phyloP scores from a whole-genome alignment of 2,888 invertebrate species.

The Aphodius granarius region DNA sequence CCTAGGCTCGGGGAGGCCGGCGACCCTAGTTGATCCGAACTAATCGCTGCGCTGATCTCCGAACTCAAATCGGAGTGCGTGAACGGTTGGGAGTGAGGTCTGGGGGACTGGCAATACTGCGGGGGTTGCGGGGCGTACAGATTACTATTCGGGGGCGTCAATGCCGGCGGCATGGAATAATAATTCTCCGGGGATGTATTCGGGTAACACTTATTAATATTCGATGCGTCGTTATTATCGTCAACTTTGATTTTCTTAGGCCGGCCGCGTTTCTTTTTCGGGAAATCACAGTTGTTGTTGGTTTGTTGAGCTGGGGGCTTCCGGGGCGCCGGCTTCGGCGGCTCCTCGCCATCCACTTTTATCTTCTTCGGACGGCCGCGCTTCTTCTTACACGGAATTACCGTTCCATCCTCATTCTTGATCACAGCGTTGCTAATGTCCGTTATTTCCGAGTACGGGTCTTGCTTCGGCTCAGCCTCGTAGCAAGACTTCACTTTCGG shows the following conservation, averaged over 20 bases:
- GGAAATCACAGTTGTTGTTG: slow-evolving; percentile 61
- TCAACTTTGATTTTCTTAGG: slow-evolving; percentile 77
- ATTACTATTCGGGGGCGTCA: slow-evolving; percentile 51
- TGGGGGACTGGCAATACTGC: slow-evolving; percentile 48
- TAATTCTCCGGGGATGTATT: slow-evolving; percentile 57
- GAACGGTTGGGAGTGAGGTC: slow-evolving; percentile 59
- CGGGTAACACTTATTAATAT: slow-evolving; percentile 56
- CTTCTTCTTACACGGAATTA: slow-evolving; percentile 80
- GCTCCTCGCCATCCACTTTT: slow-evolving; percentile 68
- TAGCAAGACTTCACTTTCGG: slow-evolving; percentile 67
- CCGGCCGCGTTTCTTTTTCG: slow-evolving; percentile 85
- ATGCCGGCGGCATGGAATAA: slow-evolving; percentile 52
- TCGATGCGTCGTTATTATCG: slow-evolving; percentile 49
- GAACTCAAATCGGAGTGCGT: slow-evolving; percentile 75
- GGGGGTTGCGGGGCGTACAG: slow-evolving; percentile 48
- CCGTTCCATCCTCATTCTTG: slow-evolving; percentile 64
- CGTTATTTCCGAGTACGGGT: slow-evolving; percentile 52
- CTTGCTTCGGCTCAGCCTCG: slow-evolving; percentile 59
- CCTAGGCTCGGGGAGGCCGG: slow-evolving; percentile 71
- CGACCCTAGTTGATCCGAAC: slow-evolving; percentile 66
- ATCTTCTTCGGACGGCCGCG: slow-evolving; percentile 89
- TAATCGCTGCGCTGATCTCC: slow-evolving; percentile 78
- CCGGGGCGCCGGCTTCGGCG: slow-evolving; percentile 57
- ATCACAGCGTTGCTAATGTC: slow-evolving; percentile 57
- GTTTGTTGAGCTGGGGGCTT: slow-evolving; percentile 49